Evolutionary conservation across 2,113 vertebrate genomes (phyloP), one percentile per base, ranked within the genome.

Genomic region (Mustela lutreola): DNA sequence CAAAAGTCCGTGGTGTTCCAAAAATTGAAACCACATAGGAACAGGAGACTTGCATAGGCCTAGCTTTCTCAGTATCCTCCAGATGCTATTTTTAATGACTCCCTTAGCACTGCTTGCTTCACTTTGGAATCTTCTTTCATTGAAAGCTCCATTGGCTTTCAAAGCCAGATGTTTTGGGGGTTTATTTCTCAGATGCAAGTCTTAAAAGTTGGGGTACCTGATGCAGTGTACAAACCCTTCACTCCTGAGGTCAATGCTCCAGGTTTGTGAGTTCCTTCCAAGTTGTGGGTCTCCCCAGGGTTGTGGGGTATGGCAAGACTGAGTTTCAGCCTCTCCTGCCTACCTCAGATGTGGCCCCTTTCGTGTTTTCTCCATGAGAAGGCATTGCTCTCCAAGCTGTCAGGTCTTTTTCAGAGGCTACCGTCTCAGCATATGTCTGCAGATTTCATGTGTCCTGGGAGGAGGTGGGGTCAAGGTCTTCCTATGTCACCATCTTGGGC

Each of bases 381-480:
- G 28, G 56, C 28, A n/a, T 26, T 14, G 56, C 7, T n/a, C 79
- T 5, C 7, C 42, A 48, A 81, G 78, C 80, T 48, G 8, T 31
- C 31, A n/a, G 24, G 22, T 73, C 12, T 63, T 65, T 63, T 11
- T 33, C 45, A 19, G 67, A 76, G 11, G 87, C 63, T 31, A 42
- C 19, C 28, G 11, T 7, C 3, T 48, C 45, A 28, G 63, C 31
- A 7, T 15, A n/a, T 15, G 11, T 22, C 15, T 31, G 11, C 26
- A 33, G n/a, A n/a, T 21, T 36, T 1, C 0, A 18, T 36, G 24
- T 58, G 31, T 33, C 56, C 1, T 50, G 14, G n/a, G 56, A 56
- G 56, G 42, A 11, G 50, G 16, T 0, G 33, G 11, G 24, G 50
- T 39, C 45, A 24, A 31, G 24, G n/a, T 33, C 6, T 71, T 39